Evolutionary conservation across 2,113 vertebrate genomes (phyloP).

Genomic region (Gnathonemus echidnorhynchus): DNA sequence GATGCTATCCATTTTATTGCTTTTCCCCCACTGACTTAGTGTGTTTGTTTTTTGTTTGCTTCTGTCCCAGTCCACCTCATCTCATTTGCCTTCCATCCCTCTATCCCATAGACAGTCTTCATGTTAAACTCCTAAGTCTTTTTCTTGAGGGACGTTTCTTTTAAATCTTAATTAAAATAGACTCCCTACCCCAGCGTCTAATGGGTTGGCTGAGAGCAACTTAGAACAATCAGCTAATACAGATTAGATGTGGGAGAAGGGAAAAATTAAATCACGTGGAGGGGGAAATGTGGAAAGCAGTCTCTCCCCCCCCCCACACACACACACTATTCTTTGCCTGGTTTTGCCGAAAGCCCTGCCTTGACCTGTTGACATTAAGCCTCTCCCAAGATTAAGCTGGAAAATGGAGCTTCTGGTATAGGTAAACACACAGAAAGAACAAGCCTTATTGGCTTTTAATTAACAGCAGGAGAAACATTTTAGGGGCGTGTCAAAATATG

Average conservation of each 20-base stretch:
- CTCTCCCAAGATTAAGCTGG: constrained; percentile 63
- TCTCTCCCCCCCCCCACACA: neutral
- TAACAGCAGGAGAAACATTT: constrained; percentile 58
- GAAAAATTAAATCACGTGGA: constrained; percentile 33
- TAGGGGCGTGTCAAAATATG: constrained; percentile 54
- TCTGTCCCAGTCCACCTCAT: constrained; percentile 49
- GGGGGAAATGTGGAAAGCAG: neutral
- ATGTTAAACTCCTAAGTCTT: constrained; percentile 50
- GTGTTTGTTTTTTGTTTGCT: constrained; percentile 38
- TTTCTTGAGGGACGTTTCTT: constrained; percentile 57
- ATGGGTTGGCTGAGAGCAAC: constrained; percentile 60
- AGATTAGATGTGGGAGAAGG: constrained; percentile 58
- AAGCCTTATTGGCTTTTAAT: constrained; percentile 74
- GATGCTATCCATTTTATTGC: constrained; percentile 32
- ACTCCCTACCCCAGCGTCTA: constrained; percentile 48
- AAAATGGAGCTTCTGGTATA: constrained; percentile 57
- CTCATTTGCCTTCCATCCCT: constrained; percentile 46
- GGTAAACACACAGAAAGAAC: constrained; percentile 61
- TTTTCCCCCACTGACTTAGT: constrained; percentile 25
- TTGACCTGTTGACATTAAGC: constrained; percentile 64
- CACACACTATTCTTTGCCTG: constrained; percentile 23
- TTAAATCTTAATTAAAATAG: constrained; percentile 72
- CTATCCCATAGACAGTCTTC: constrained; percentile 32
- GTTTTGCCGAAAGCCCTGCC: constrained; percentile 46
- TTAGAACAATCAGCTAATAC: constrained; percentile 69